A percentile compares a stretch with the other conserved stretches of the same genome.
Conservation (phyloP, 2,113 vertebrate genomes). For the Pedionomus torquatus region DNA sequence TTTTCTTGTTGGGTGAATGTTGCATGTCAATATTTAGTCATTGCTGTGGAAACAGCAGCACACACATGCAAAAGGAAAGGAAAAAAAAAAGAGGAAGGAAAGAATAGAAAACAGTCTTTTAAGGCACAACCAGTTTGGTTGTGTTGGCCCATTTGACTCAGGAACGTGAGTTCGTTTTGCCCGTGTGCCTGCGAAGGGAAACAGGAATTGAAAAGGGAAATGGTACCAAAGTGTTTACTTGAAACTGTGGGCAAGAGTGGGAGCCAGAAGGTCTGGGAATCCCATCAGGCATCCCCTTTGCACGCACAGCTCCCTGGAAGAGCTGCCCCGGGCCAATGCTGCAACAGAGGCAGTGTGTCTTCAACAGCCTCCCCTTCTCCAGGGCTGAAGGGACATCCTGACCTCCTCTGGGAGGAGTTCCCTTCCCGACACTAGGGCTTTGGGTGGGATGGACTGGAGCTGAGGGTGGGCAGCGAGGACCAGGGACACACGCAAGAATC, state of each 20-base stretch:
- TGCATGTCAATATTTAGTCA: constrained; percentile 53
- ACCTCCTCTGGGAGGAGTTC: neutral
- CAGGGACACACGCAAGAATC: neutral
- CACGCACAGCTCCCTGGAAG: neutral
- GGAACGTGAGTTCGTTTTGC: neutral
- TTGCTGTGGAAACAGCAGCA: constrained; percentile 29
- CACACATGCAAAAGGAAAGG: neutral
- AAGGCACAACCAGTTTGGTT: neutral
- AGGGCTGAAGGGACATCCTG: neutral
- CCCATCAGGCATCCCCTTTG: neutral
- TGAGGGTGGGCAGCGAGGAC: neutral
- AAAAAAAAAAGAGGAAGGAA: neutral
- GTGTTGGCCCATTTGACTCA: neutral
- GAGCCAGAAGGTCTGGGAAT: constrained; percentile 36
- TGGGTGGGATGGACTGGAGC: fast-evolving
- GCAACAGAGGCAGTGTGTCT: neutral
- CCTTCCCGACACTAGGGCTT: neutral
- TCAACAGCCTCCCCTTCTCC: neutral
- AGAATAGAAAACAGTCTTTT: neutral
- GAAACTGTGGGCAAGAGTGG: neutral
- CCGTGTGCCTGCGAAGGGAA: constrained; percentile 4
- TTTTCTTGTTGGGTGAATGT: constrained; percentile 45
- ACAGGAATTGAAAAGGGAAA: constrained; percentile 50
- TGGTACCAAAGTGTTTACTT: constrained; percentile 34
- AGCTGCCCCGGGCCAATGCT: neutral